Evolutionary conservation across 1,140 invertebrate genomes (phyloP), one percentile per base, ranked within the genome.

Genomic region (Cardiocondyla obscurior): DNA sequence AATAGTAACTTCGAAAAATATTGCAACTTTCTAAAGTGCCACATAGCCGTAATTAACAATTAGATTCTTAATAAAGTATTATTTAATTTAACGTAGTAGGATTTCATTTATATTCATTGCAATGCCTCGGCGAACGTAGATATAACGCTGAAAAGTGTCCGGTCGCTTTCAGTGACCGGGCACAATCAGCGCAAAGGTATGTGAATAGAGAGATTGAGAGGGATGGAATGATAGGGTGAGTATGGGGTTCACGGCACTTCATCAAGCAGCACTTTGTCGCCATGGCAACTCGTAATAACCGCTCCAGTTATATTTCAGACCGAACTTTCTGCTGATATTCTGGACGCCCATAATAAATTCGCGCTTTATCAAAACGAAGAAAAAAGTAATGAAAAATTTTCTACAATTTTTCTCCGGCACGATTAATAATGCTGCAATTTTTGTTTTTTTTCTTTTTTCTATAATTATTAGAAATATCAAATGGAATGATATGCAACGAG

Each of bases 211-310:
- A 72, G 53, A 28, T 16, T 55, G 46, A 30, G 83, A 49, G 83
- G 62, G 33, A 46, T 72, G 76, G 82, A 62, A 60, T 90, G 84
- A 87, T 82, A 72, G 83, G 85, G 79, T 58, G 81, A 85, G 77
- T 82, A 87, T 62, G 70, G 69, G 70, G 77, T 62, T 73, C 72
- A 81, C 33, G 82, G 86, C 86, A 93, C 92, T 93, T 93, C 89
- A 94, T 94, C 91, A 93, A 87, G 79, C 87, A 92, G 93, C 93
- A 94, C 93, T 94, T 93, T 93, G 91, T 94, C 83, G 85, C 83
- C 92, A 94, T 93, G 90, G 92, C 88, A 91, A 94, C 93, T 90
- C 90, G 89, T 92, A 92, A 93, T 93, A 92, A 91, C 90, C 91
- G 89, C 91, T 92, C 87, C 85, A 88, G 90, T 88, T 91, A 90